Evolutionary conservation across 2,113 vertebrate species (phyloP), one percentile per base, ranked within the genome.

Genomic region (Gallinago paraguaiae): DNA sequence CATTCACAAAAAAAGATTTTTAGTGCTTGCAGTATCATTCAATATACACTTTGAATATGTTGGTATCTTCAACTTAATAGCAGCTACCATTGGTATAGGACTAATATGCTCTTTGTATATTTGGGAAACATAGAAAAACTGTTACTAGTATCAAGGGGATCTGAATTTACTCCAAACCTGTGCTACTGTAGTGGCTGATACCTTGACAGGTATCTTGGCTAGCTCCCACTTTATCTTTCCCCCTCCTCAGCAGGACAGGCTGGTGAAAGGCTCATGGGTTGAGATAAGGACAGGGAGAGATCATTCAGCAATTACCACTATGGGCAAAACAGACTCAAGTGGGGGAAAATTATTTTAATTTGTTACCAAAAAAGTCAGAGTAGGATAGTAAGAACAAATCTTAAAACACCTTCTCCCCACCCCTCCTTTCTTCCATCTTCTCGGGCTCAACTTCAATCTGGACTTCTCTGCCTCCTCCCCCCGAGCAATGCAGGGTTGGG

Each of bases 401-500:
- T 60, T 56, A 56, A 27, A 91, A 69, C 24, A 9, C 22, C 3
- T 81, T 27, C 4, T 10, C 6, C 13, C 2, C 27, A 13, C 2
- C 7, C 59, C 13, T 46, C 27, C 4, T 5, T 56, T 76, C 17
- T 63, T 51, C 6, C 5, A 33, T 71, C 12, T 68, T 51, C 30
- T 4, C 1, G 4, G 10, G 11, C 20, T 63, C 46, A 67, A 25
- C 53, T 90, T 84, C 59, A 22, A 6, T 59, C 43, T 17, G 4
- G 7, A 3, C 19, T 80, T 76, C 53, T 51, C 18, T 82, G 13
- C 11, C 7, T 75, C 11, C 13, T 57, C 2, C 7, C 25, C 7
- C 19, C 2, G 2, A 53, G 46, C 1, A 4, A 17, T 3, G 7
- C 33, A 65, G 35, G 16, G 10, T 8, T 86, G 31, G 0, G 2